These are phyloP conservation scores for Caenorhabditis briggsae DNA, from an alignment of 1,140 invertebrate genomes.

Conservation along the genomic window DNA sequence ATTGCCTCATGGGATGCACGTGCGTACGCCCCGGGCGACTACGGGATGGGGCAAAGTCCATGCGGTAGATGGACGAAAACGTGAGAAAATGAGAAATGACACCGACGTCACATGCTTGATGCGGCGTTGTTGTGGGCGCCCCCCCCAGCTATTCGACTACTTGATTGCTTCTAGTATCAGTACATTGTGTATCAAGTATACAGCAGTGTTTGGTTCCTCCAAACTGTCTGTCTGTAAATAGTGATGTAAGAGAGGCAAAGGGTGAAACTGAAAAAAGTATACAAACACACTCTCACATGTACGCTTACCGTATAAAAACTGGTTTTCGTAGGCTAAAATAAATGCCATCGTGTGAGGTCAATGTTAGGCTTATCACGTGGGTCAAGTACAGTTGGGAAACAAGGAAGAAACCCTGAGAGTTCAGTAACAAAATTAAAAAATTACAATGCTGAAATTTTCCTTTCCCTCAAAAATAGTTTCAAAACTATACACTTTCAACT, in stretches of 20 bases:
- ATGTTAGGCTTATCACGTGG: constrained; percentile 22
- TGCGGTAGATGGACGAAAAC: constrained; percentile 16
- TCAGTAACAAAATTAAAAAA: too few species aligned
- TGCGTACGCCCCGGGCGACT: background rate
- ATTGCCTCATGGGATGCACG: constrained; percentile 35
- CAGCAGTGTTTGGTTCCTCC: constrained; percentile 18
- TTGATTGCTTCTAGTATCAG: constrained; percentile 21
- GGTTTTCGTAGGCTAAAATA: background rate
- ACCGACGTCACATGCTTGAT: constrained; percentile 40
- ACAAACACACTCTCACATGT: background rate
- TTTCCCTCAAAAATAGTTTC: too few species aligned
- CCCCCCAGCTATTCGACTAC: background rate
- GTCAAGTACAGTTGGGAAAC: background rate
- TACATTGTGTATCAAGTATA: constrained; percentile 47
- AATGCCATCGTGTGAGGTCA: background rate
- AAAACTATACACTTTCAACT: background rate
- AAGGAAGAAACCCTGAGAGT: background rate
- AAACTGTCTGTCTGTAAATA: constrained; percentile 15
- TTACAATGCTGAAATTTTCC: too few species aligned
- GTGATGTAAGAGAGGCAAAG: background rate
- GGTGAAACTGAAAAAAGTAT: background rate
- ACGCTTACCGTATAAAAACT: background rate
- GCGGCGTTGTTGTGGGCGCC: background rate
- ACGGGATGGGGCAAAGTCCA: constrained; percentile 38
- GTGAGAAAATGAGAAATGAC: constrained; percentile 55